Percentiles rank a stretch among this genome's conserved stretches.
These are phyloP conservation scores for Athripsodes cinereus DNA, from an alignment of 2,888 invertebrate genomes.

Conservation along the genomic window DNA sequence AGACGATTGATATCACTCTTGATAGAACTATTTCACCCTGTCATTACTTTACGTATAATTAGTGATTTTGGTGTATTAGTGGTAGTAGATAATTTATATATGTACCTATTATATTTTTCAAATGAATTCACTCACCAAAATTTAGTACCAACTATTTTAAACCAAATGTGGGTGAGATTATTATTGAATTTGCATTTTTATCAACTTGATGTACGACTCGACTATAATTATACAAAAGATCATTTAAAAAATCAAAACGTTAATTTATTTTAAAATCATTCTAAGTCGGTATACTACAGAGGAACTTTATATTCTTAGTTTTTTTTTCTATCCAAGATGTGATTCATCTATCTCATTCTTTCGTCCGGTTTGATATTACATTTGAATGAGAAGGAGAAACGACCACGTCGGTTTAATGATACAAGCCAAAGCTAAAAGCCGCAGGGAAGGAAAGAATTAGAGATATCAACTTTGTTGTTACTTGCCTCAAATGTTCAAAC, in stretches of 20 bases:
- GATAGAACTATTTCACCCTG: too few relatives aligned
- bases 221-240: neutral
- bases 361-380: neutral
- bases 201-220: neutral
- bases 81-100: too few relatives aligned
- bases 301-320: neutral
- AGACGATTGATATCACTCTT: too few relatives aligned
- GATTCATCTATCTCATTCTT: neutral
- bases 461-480: slow-evolving; percentile 1
- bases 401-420: neutral
- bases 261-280: slow-evolving; percentile 1
- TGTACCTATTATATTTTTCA: too few relatives aligned
- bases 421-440: slow-evolving; percentile 4
- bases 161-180: neutral
- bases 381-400: neutral
- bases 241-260: neutral
- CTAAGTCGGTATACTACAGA: neutral
- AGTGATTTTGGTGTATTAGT: too few relatives aligned
- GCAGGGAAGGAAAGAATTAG: slow-evolving; percentile 6
- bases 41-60: too few relatives aligned
- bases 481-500: neutral
- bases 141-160: too few relatives aligned
- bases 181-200: slow-evolving; percentile 1
- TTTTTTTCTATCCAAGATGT: neutral
- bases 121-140: too few relatives aligned